A percentile compares a stretch with the other conserved stretches of the same genome.
Evolutionary conservation across 2,797 vertebrate species (phyloP).

Genomic region (Alosa sapidissima): DNA sequence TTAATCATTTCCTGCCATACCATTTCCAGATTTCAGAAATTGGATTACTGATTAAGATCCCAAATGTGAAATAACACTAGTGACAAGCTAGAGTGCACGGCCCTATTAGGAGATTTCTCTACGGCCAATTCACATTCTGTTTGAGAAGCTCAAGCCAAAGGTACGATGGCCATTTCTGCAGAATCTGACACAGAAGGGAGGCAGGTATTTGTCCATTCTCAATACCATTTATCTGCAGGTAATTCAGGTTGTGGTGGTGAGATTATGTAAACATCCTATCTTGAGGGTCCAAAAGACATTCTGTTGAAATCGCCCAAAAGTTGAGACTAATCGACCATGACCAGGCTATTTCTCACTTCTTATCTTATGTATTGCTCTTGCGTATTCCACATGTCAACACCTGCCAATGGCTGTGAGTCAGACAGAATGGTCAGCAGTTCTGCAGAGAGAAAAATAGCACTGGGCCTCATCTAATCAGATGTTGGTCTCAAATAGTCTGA

Average conservation of each 20-base stretch:
- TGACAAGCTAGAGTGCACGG: conserved; percentile 4
- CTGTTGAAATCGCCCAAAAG: background rate
- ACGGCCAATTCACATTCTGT: background rate
- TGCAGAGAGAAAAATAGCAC: background rate
- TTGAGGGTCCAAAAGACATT: background rate
- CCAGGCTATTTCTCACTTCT: background rate
- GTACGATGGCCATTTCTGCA: background rate
- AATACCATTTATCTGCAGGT: background rate
- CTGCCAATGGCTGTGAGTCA: background rate
- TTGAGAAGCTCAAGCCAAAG: background rate
- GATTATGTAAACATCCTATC: background rate
- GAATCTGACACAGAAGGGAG: background rate
- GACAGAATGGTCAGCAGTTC: background rate
- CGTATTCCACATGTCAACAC: background rate
- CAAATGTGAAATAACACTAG: background rate
- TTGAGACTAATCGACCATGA: background rate
- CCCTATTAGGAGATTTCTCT: background rate
- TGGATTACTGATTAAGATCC: background rate
- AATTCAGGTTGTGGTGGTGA: background rate
- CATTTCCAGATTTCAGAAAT: conserved; percentile 15
- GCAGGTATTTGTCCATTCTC: background rate
- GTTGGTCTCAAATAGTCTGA: too few species aligned
- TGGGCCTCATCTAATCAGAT: background rate
- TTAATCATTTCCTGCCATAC: conserved; percentile 20
- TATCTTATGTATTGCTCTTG: background rate